A percentile compares a stretch with the other conserved stretches of the same genome.
phyloP scores from a whole-genome alignment of 2,113 vertebrate genomes.

The Prunella himalayana region DNA sequence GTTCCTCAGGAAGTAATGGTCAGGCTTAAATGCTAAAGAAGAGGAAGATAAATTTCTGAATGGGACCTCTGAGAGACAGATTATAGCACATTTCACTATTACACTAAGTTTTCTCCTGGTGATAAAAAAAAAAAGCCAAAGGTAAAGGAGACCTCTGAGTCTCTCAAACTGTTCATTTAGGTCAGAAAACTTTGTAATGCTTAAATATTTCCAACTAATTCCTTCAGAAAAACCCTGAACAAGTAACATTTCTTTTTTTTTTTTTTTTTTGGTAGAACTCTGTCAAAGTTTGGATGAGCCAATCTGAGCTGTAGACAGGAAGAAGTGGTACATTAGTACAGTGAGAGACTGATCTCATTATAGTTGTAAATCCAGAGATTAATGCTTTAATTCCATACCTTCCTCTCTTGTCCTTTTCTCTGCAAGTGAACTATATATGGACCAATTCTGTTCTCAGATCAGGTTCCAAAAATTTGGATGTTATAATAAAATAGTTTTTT shows the following conservation, averaged over 20 bases:
- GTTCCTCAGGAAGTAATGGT: neutral
- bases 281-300: neutral
- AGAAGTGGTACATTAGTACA: neutral
- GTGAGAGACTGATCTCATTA: neutral
- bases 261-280: neutral
- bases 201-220: neutral
- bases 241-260: neutral
- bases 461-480: neutral
- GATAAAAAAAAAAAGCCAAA: neutral
- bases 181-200: neutral
- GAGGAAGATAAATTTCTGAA: constrained; percentile 13
- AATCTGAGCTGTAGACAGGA: neutral
- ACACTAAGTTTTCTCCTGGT: neutral
- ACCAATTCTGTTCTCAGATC: neutral
- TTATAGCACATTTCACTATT: neutral
- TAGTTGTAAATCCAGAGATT: neutral
- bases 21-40: neutral
- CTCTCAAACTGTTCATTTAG: neutral
- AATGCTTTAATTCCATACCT: neutral
- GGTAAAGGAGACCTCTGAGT: neutral
- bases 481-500: neutral
- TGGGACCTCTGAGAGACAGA: neutral
- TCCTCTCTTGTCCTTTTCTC: neutral
- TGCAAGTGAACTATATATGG: neutral
- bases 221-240: neutral